Evolutionary conservation across 2,797 vertebrate species (phyloP).

Genomic region (Oreortyx pictus): DNA sequence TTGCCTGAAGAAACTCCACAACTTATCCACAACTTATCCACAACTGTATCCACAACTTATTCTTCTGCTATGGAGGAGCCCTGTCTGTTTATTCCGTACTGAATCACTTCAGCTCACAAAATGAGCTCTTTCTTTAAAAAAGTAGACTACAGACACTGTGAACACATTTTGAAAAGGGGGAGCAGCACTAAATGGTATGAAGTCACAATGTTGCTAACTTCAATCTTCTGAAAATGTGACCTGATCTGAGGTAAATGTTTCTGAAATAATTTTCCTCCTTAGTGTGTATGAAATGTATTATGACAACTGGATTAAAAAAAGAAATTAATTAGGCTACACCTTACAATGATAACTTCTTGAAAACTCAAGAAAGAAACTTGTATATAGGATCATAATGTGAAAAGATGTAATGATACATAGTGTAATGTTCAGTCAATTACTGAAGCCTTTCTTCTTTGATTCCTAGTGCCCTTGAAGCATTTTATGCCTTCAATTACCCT

Average conservation of each 20-base stretch:
- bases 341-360: not conserved
- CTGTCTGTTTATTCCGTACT: not conserved
- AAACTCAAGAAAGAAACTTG: not conserved
- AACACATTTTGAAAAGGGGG: not conserved
- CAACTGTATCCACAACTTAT: too few relatives aligned
- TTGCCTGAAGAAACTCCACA: fast-evolving
- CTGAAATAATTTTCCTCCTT: not conserved
- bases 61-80: too few relatives aligned
- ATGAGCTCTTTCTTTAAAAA: not conserved
- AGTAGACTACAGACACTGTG: not conserved
- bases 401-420: not conserved
- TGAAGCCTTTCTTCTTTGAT: not conserved
- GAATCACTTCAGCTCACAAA: not conserved
- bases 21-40: not conserved
- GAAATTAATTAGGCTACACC: not conserved
- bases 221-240: not conserved
- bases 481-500: not conserved
- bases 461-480: not conserved
- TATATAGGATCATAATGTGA: not conserved
- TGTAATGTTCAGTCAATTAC: not conserved
- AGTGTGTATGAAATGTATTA: not conserved
- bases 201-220: not conserved
- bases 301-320: not conserved
- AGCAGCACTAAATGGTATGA: not conserved
- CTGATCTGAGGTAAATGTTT: not conserved